A percentile compares a stretch with the other conserved stretches of the same genome.
phyloP scores from a whole-genome alignment of 2,888 invertebrate genomes.

The Drosophila leonis region DNA sequence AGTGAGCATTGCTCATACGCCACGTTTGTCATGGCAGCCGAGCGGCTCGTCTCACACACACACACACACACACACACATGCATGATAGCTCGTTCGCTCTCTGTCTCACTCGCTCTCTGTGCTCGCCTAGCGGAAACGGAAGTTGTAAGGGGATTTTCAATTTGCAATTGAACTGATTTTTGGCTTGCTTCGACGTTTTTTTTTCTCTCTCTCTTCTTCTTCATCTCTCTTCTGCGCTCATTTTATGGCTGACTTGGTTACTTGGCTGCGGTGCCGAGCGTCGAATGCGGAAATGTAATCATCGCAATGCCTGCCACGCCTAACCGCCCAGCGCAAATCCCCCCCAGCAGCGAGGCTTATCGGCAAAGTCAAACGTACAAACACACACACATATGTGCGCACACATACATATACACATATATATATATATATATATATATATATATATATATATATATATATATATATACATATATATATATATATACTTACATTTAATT shows the following conservation, averaged over 20 bases:
- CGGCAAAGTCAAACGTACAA: constrained; percentile 56
- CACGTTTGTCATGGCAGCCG: constrained; percentile 76
- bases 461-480: constrained; percentile 44
- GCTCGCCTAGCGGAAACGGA: constrained; percentile 73
- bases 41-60: constrained; percentile 24
- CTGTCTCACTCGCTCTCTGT: neutral
- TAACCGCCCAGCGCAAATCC: neutral
- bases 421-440: constrained; percentile 58
- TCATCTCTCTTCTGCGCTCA: constrained; percentile 54
- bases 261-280: constrained; percentile 61
- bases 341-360: constrained; percentile 34
- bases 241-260: constrained; percentile 80
- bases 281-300: constrained; percentile 78
- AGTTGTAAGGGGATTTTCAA: constrained; percentile 82
- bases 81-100: constrained; percentile 2
- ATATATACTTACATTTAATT: constrained; percentile 78
- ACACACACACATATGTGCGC: constrained; percentile 7
- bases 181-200: constrained; percentile 60
- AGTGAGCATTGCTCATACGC: constrained; percentile 82
- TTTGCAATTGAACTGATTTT: constrained; percentile 81
- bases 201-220: neutral
- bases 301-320: constrained; percentile 65
- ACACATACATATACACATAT: constrained; percentile 31
- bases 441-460: constrained; percentile 60
- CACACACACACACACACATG: neutral